Conservation (phyloP, 2,888 invertebrate species). For the Myathropa florea region DNA sequence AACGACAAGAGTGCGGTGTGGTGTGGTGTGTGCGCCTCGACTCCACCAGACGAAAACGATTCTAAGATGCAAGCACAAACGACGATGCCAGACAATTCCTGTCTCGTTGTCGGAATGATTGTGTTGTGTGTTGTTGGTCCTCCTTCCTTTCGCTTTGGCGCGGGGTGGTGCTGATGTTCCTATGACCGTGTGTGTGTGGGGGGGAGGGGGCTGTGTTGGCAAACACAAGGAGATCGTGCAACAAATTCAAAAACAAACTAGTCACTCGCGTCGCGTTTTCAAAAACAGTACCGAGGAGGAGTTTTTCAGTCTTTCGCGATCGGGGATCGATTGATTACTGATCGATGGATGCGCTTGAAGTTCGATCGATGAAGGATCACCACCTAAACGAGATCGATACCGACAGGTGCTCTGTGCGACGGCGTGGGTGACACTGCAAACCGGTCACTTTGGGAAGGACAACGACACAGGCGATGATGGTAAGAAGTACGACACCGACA, state of each 20-base stretch:
- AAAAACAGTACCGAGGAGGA: neutral
- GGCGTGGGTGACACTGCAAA: neutral
- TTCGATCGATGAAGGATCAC: constrained; percentile 49
- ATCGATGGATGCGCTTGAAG: constrained; percentile 36
- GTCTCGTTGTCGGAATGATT: constrained; percentile 10
- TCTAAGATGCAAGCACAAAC: constrained; percentile 34
- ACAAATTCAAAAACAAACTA: neutral
- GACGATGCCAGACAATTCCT: constrained; percentile 9
- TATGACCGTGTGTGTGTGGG: neutral
- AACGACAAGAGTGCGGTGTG: neutral
- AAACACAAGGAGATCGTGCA: neutral
- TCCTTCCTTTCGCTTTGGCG: no score
- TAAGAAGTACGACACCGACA: constrained; percentile 31
- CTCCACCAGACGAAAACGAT: constrained; percentile 25
- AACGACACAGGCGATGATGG: constrained; percentile 21
- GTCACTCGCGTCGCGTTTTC: constrained; percentile 30
- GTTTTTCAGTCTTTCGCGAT: constrained; percentile 11
- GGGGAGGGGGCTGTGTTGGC: neutral
- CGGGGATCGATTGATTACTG: constrained; percentile 53
- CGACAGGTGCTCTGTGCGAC: neutral
- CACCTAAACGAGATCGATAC: neutral
- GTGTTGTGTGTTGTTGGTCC: neutral
- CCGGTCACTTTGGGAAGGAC: constrained; percentile 1
- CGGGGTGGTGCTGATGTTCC: neutral
- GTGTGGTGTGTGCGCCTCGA: neutral